phyloP scores from a whole-genome alignment of 2,797 vertebrate species.

The Crocidura indochinensis region DNA sequence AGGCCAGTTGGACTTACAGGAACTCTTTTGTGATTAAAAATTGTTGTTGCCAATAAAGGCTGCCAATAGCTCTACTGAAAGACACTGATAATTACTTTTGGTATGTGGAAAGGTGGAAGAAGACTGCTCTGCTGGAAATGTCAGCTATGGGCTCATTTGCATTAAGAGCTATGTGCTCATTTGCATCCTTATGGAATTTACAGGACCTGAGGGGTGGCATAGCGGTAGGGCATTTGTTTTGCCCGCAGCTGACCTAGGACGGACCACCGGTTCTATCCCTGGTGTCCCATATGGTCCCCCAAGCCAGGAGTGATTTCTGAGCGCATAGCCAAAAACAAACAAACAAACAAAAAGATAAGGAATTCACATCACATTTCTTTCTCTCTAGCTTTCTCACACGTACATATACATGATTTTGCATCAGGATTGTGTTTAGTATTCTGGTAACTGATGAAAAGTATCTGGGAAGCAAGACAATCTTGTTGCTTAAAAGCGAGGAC shows the following conservation, averaged over 20 bases:
- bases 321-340: no score
- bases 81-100: slow-evolving; percentile 2
- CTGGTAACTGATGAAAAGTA: not conserved
- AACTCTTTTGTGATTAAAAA: not conserved
- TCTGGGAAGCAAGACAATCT: not conserved
- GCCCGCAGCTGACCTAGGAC: no score
- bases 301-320: no score
- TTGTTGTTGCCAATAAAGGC: not conserved
- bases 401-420: rapidly evolving
- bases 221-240: no score
- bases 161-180: not conserved
- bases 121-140: not conserved
- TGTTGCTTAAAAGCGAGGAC: not conserved
- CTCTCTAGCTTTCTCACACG: no score
- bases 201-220: no score
- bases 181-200: no score
- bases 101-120: not conserved
- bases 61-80: slow-evolving; percentile 23
- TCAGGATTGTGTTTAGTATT: not conserved
- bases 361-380: no score
- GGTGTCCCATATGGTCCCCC: no score
- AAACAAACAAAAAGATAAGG: no score
- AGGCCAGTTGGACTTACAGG: not conserved
- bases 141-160: not conserved
- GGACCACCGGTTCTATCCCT: no score